Conservation (phyloP, 1,140 invertebrate species). For the Meloidogyne exigua region DNA sequence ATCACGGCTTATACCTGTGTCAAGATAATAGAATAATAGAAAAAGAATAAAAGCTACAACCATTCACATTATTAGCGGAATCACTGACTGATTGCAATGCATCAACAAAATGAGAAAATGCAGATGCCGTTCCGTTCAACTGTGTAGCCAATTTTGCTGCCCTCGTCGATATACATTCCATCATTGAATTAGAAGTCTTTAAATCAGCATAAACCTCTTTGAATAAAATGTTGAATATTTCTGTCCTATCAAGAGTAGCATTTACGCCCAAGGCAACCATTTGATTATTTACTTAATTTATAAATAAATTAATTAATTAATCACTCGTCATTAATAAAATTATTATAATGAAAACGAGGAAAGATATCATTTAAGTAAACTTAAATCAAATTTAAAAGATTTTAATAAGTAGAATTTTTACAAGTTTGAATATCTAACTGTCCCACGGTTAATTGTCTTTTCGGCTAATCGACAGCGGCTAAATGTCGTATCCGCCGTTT, state of each 20-base stretch:
- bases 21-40: neutral
- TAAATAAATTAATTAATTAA: too few species aligned
- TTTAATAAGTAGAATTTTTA: too few species aligned
- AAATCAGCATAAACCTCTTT: slow-evolving; percentile 1
- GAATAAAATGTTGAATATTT: neutral
- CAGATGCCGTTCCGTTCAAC: slow-evolving; percentile 21
- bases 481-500: too few species aligned
- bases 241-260: neutral
- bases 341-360: neutral
- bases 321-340: too few species aligned
- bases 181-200: slow-evolving; percentile 36
- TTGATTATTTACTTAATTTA: neutral
- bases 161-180: slow-evolving; percentile 30
- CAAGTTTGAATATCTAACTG: too few species aligned
- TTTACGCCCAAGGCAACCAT: neutral
- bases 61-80: slow-evolving; percentile 45
- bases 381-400: too few species aligned
- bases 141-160: slow-evolving; percentile 44
- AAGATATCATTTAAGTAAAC: neutral
- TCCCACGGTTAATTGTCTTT: too few species aligned
- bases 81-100: slow-evolving; percentile 42
- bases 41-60: neutral
- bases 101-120: slow-evolving; percentile 37
- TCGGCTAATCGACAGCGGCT: too few species aligned
- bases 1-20: slow-evolving; percentile 39